phyloP scores from a whole-genome alignment of 1,140 invertebrate genomes.

The Magallana gigas region DNA sequence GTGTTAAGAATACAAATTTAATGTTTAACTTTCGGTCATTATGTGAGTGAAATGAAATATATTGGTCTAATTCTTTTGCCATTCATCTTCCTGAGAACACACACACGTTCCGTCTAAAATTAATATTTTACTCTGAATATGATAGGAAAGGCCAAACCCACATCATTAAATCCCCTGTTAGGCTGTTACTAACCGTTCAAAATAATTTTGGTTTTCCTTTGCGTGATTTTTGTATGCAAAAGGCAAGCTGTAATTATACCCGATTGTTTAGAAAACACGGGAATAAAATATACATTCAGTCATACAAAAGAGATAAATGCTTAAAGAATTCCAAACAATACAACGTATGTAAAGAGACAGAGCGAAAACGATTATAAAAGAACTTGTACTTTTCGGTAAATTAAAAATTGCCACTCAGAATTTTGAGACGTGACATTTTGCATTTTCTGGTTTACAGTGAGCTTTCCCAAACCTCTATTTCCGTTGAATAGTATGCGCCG shows the following conservation, averaged over 20 bases:
- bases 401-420: neutral
- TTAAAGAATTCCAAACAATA: neutral
- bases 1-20: conserved; percentile 7
- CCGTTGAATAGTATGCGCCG: too few species aligned
- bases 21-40: conserved; percentile 34
- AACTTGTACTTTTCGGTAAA: neutral
- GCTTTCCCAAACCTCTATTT: neutral
- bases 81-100: neutral
- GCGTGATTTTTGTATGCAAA: neutral
- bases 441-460: neutral
- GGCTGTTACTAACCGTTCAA: neutral
- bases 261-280: neutral
- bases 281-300: too few species aligned
- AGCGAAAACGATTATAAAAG: neutral
- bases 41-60: conserved; percentile 36
- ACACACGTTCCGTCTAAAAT: conserved; percentile 15
- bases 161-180: neutral
- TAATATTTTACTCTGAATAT: conserved; percentile 25
- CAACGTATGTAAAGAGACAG: neutral
- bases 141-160: neutral
- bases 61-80: conserved; percentile 23
- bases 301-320: neutral
- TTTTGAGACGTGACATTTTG: too few species aligned
- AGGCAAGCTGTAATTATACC: neutral
- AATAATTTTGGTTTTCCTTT: neutral